phyloP scores from a whole-genome alignment of 2,113 vertebrate genomes.

The Notothenia rossii region DNA sequence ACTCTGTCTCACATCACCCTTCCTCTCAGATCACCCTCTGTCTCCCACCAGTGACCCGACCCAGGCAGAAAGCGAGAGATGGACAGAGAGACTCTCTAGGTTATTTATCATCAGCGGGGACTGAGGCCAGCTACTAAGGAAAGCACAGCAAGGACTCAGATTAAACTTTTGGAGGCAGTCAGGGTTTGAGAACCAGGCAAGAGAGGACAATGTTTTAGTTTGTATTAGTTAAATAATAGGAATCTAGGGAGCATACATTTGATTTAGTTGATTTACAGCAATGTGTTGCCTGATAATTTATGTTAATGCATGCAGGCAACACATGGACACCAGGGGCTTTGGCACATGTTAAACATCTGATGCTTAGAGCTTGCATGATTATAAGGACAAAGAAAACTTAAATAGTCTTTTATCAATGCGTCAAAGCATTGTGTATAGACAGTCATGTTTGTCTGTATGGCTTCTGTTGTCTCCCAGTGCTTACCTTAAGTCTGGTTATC shows the following conservation, averaged over 20 bases:
- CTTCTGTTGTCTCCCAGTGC: not conserved
- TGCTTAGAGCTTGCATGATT: not conserved
- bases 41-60: conserved; percentile 54
- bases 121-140: conserved; percentile 9
- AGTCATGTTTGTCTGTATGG: not conserved
- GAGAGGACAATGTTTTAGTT: not conserved
- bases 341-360: not conserved
- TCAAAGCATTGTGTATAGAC: not conserved
- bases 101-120: conserved; percentile 19
- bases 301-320: not conserved
- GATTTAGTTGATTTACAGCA: not conserved
- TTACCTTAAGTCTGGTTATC: not conserved
- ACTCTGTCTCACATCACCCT: conserved; percentile 57
- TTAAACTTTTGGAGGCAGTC: not conserved
- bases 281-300: not conserved
- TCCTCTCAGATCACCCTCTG: conserved; percentile 54
- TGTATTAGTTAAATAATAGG: not conserved
- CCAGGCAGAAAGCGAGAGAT: conserved; percentile 59
- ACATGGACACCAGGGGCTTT: not conserved
- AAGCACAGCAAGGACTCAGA: conserved; percentile 5
- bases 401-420: not conserved
- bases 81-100: conserved; percentile 19
- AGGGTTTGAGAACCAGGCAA: not conserved
- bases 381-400: not conserved
- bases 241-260: not conserved